Evolutionary conservation across 2,113 vertebrate genomes (phyloP).

Genomic region (Collichthys lucidus): DNA sequence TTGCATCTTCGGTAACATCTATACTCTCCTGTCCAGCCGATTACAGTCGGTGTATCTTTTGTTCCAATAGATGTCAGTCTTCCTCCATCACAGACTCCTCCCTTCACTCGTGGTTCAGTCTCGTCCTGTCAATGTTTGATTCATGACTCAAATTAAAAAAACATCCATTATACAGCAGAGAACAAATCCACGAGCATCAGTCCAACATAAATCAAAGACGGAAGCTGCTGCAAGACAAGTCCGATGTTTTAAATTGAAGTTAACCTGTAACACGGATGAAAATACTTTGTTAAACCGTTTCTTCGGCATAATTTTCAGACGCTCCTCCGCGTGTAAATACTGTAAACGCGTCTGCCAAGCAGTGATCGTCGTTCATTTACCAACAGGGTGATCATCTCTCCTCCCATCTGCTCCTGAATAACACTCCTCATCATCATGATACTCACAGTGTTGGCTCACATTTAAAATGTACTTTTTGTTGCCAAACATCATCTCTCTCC

Average conservation of each 20-base stretch:
- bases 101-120: neutral
- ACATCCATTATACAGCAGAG: neutral
- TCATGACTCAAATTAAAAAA: constrained; percentile 6
- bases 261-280: too few species aligned
- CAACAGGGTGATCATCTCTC: constrained; percentile 19
- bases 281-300: neutral
- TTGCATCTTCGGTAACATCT: neutral
- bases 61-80: constrained; percentile 53
- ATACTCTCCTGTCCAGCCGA: neutral
- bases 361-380: neutral
- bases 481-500: neutral
- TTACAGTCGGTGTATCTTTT: neutral
- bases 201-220: neutral
- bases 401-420: constrained; percentile 15
- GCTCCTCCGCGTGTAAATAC: neutral
- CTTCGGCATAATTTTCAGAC: neutral
- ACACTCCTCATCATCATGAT: neutral
- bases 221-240: too few species aligned
- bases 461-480: neutral
- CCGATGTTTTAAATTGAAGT: too few species aligned
- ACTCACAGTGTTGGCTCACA: neutral
- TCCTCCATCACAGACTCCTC: neutral
- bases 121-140: neutral
- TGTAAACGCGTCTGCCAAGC: neutral
- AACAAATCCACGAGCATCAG: neutral